Evolutionary conservation across 2,797 vertebrate genomes (phyloP).

Genomic region (Parauchenoglanis punctatus): DNA sequence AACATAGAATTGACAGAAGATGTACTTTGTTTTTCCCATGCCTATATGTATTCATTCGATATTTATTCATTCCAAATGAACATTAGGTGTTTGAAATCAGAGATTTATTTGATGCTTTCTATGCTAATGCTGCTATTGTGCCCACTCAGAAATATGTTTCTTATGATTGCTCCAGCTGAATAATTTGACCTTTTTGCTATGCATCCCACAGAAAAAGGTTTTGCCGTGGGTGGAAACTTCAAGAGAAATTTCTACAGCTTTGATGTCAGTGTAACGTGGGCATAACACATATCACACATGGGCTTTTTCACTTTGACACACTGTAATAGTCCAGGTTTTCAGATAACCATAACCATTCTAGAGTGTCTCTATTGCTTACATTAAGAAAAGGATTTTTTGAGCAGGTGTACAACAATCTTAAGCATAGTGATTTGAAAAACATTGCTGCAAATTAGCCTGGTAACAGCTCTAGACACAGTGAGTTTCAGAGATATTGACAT

Average conservation of each 20-base stretch:
- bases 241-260: slow-evolving; percentile 55
- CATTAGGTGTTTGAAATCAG: not conserved
- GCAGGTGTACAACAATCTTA: not conserved
- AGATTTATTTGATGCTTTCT: slow-evolving; percentile 18
- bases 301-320: slow-evolving; percentile 13
- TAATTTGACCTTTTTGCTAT: slow-evolving; percentile 20
- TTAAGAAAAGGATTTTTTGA: not conserved
- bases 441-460: not conserved
- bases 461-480: slow-evolving; percentile 3
- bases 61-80: not conserved
- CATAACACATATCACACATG: not conserved
- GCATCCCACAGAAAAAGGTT: slow-evolving; percentile 8
- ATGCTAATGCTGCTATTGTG: slow-evolving; percentile 9
- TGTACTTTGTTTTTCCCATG: not conserved
- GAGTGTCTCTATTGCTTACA: no score
- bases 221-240: slow-evolving; percentile 54
- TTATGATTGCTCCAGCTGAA: not conserved
- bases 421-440: not conserved
- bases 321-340: not conserved
- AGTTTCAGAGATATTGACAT: not conserved
- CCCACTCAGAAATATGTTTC: slow-evolving; percentile 27
- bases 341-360: not conserved
- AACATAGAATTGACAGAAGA: not conserved
- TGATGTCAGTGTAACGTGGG: slow-evolving; percentile 44
- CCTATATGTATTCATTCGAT: not conserved